Base-by-base conservation (phyloP, 2,113 vertebrate species). In the Motacilla tschutschensis region DNA sequence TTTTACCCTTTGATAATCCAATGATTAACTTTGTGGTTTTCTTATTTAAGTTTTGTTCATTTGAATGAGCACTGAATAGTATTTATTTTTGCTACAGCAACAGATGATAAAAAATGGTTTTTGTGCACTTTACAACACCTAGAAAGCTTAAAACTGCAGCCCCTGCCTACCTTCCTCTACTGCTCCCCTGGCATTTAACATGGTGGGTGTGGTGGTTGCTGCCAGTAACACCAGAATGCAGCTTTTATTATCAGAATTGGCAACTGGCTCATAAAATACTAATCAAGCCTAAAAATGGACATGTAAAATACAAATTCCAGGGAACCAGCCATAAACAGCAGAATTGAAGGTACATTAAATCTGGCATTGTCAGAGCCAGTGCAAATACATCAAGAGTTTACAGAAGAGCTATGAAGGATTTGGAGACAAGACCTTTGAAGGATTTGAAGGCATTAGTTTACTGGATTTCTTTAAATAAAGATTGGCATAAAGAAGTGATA, bases 201-300 rank as follows among this genome's bases (percentile, higher is more conserved):
- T 0, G 0, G 26, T 38, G 26, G 20, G 35, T 1, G 0, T 38
- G 17, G 21, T 40, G 24, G 38, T 17, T 67, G 22, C 19, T 76
- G 60, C 47, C 1, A 1, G 24, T 33, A n/a, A 59, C 25, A 36
- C 12, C 4, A 1, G 29, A 79, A 66, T 3, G 12, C 20, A 60
- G 25, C 10, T 50, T 87, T 55, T 73, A 36, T 62, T 31, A 59
- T 7, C 38, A 66, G 72, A 80, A 69, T 33, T 21, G 31, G 33
- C 28, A 93, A 28, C 5, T 33, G 41, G 31, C 44, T 91, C 65
- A 70, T 71, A 72, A 94, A 93, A 90, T 55, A 84, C 38, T 71
- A 83, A 90, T 81, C 44, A 92, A 85, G 18, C 20, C 77, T 72
- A 40, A 77, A 91, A 90, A 59, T 4, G 9, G 43, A 26, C 20